Conservation (phyloP, 2,113 vertebrate genomes). For the Microcebus murinus region DNA sequence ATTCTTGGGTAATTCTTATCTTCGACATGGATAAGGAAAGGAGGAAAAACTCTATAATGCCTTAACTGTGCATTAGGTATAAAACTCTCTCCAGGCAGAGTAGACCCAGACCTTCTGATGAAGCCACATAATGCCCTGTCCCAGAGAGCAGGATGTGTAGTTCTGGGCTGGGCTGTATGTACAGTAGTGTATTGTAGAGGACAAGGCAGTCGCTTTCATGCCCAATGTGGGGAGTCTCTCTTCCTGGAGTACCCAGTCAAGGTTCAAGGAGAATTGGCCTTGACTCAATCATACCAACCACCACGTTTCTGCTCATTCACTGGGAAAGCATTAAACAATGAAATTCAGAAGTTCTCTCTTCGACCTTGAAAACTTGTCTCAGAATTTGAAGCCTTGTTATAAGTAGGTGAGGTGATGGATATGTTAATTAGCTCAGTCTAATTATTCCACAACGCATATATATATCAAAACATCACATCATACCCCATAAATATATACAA, state of each 20-base stretch:
- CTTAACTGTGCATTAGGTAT: neutral
- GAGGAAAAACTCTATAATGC: neutral
- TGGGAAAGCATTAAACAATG: neutral
- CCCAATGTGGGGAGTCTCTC: neutral
- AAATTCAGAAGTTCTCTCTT: conserved; percentile 1
- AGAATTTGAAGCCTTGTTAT: neutral
- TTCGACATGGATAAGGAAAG: conserved; percentile 11
- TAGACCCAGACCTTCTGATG: neutral
- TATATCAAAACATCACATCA: neutral
- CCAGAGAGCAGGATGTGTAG: neutral
- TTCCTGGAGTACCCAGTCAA: neutral
- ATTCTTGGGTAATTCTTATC: conserved; percentile 31
- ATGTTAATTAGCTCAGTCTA: neutral
- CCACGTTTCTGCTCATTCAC: neutral
- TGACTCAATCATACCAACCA: neutral
- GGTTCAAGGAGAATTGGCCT: neutral
- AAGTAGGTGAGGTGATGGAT: neutral
- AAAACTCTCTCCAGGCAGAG: neutral
- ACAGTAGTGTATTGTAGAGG: neutral
- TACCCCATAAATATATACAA: neutral
- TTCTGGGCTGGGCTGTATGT: neutral
- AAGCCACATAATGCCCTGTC: neutral
- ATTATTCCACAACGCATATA: neutral
- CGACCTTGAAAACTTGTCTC: neutral
- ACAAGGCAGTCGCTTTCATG: neutral